Base-by-base conservation (phyloP, 2,888 invertebrate genomes). In the Thereva unica region DNA sequence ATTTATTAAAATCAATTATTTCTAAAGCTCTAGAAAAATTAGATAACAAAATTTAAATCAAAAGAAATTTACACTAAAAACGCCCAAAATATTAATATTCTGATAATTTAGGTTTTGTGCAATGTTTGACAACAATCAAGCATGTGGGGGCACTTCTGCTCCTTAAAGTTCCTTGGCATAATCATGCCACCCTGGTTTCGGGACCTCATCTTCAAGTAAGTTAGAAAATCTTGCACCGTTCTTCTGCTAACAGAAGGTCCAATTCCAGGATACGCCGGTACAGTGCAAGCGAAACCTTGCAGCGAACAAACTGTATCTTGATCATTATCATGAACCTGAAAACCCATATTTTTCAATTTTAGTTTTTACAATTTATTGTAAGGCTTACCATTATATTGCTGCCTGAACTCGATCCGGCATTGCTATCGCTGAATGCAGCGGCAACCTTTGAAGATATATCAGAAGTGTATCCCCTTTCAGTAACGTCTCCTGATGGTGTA, bases 221-320 rank as follows among this genome's bases (percentile, higher is more conserved):
- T 82, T 6, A 82, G 75, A 47, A 88, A 85, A 4, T 84, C 84
- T 0, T 77, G 74, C 0, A 85, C 78, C 10, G 85, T 78, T 0
- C 84, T 80, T 0, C 78, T 74, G 0, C 85, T 83, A 0, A 89
- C 85, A 0, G 77, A 70, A 0, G 83, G 79, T 0, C 89, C 89
- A 40, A 89, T 88, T 0, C 89, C 89, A 0, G 86, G 85, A 1
- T 87, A 83, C 0, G 83, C 83, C 57, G 82, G 81, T 0, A 84
- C 82, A 1, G 77, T 57, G 54, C 74, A 74, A 34, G 45, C 55
- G 35, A 69, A 72, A 55, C 67, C 67, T 38, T 63, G 23, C 1
- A 23, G 23, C 2, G 23, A 23, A 23, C 23, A 23, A 23, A 23
- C 23, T 23, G 23, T 23, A 23, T 2, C 23, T 2, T 23, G 23